phyloP scores from a whole-genome alignment of 92 coral and sea anemone species.

The Umimayanthus kanabou region DNA sequence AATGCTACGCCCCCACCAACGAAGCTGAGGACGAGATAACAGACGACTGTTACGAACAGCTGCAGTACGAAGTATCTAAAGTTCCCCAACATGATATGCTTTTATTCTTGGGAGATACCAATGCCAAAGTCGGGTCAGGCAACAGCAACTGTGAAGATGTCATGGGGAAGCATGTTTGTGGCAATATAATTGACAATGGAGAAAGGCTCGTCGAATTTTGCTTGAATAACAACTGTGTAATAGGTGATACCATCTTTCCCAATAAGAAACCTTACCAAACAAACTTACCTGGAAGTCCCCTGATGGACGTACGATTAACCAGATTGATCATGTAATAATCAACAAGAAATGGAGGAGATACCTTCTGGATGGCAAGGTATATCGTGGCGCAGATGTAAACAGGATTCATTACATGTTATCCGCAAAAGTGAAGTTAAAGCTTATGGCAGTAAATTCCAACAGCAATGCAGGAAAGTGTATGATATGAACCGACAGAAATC shows the following conservation, averaged over 20 bases:
- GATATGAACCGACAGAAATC: neutral
- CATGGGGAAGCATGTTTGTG: conserved; percentile 28
- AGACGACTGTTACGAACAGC: no score
- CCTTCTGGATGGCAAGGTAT: neutral
- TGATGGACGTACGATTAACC: neutral
- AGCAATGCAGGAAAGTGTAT: conserved; percentile 1
- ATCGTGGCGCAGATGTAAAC: neutral
- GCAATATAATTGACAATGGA: neutral
- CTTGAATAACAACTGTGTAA: conserved; percentile 12
- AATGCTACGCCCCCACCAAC: no score
- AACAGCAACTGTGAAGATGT: neutral
- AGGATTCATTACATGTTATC: neutral
- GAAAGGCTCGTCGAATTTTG: conserved; percentile 1
- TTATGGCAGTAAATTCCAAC: neutral
- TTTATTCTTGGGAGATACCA: no score
- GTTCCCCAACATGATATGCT: no score
- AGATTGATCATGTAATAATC: conserved; percentile 6
- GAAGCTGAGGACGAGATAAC: no score
- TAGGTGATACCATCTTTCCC: conserved; percentile 16
- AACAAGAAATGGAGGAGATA: conserved; percentile 34
- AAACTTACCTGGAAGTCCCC: conserved; percentile 18
- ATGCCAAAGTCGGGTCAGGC: no score
- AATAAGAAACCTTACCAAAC: no score
- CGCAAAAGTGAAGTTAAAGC: conserved; percentile 27
- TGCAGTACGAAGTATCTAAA: no score